A percentile compares a stretch with the other conserved stretches of the same genome.
phyloP scores from a whole-genome alignment of 1,140 invertebrate genomes.

The Drosophila pallidifrons region DNA sequence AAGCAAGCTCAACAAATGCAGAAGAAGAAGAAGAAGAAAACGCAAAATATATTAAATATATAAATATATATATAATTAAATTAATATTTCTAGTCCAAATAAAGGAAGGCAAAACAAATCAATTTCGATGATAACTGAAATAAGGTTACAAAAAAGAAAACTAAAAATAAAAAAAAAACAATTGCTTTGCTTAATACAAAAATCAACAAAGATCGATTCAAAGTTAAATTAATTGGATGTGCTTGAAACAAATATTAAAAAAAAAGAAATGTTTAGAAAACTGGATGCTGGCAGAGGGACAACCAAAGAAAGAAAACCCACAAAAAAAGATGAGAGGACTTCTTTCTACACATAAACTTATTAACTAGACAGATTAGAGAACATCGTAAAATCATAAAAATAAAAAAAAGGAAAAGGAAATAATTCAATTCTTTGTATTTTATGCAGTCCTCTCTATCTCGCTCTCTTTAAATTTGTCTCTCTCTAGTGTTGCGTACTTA shows the following conservation, averaged over 20 bases:
- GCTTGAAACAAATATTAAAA: slow-evolving; percentile 5
- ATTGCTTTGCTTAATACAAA: slow-evolving; percentile 29
- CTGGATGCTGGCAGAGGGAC: neutral
- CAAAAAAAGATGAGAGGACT: neutral
- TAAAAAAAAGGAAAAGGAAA: neutral
- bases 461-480: neutral
- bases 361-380: neutral
- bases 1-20: slow-evolving; percentile 37
- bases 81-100: slow-evolving; percentile 78
- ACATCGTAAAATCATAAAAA: neutral
- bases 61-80: slow-evolving; percentile 26
- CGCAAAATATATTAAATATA: slow-evolving; percentile 24
- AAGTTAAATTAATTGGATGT: slow-evolving; percentile 13
- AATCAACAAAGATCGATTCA: slow-evolving; percentile 11
- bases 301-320: slow-evolving; percentile 2
- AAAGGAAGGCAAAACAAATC: slow-evolving; percentile 39
- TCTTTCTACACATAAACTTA: neutral
- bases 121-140: slow-evolving; percentile 43
- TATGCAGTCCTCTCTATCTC: neutral
- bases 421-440: neutral
- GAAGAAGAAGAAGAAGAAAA: slow-evolving; percentile 1
- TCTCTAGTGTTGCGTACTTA: neutral
- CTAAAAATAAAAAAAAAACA: slow-evolving; percentile 42
- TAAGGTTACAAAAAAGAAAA: slow-evolving; percentile 27
- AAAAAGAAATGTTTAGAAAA: neutral